A percentile compares a stretch with the other conserved stretches of the same genome.
Conservation (phyloP, 2,113 vertebrate genomes). For the Conger conger region DNA sequence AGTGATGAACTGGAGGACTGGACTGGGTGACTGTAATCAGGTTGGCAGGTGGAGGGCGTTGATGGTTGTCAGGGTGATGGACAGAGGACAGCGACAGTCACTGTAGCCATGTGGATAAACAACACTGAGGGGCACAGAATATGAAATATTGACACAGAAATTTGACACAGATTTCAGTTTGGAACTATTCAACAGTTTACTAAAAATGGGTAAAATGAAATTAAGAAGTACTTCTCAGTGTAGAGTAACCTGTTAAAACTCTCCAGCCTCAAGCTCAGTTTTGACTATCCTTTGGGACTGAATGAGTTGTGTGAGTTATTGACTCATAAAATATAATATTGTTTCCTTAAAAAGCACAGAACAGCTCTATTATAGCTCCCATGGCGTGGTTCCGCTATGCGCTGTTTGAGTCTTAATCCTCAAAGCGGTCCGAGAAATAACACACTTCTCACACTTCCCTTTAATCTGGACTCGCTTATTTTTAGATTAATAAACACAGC, state of each 20-base stretch:
- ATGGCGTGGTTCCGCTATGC: not conserved
- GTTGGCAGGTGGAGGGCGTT: slow-evolving; percentile 4
- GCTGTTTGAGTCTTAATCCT: not conserved
- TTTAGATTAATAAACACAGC: slow-evolving; percentile 39
- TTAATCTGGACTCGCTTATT: slow-evolving; percentile 7
- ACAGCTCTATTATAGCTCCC: not conserved
- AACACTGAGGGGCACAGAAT: not conserved
- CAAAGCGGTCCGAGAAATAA: not conserved
- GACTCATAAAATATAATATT: not conserved
- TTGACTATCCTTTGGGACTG: not conserved
- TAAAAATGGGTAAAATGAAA: slow-evolving; percentile 34
- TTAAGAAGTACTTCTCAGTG: not conserved
- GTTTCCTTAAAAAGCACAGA: not conserved
- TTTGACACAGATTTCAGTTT: slow-evolving; percentile 30
- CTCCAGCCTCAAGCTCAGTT: not conserved
- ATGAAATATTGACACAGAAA: slow-evolving; percentile 3
- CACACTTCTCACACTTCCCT: not conserved
- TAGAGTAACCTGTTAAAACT: too few species aligned
- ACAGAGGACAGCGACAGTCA: slow-evolving; percentile 6
- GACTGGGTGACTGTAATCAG: not conserved
- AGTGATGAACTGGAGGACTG: not conserved
- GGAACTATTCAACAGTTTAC: slow-evolving; percentile 39
- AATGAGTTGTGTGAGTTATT: not conserved
- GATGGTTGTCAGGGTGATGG: slow-evolving; percentile 19
- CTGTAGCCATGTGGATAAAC: slow-evolving; percentile 38